phyloP scores from a whole-genome alignment of 2,888 invertebrate species.

The Corbicula japonica region DNA sequence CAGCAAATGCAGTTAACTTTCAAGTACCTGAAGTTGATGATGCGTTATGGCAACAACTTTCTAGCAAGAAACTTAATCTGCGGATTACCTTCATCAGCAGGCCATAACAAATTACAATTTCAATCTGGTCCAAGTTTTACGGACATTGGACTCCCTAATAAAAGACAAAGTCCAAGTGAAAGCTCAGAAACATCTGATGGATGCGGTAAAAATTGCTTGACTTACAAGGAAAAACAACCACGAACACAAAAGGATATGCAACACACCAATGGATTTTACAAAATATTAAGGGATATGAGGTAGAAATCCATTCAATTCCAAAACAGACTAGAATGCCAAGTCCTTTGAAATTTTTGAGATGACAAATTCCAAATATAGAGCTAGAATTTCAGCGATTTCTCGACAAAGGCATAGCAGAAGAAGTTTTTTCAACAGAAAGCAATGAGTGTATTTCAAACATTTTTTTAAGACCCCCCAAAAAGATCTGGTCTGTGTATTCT shows the following conservation, averaged over 20 bases:
- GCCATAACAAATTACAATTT: not conserved
- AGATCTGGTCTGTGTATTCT: constrained; percentile 17
- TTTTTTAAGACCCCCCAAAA: constrained; percentile 27
- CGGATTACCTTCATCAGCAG: constrained; percentile 6
- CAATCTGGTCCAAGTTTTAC: not conserved
- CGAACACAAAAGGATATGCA: constrained; percentile 27
- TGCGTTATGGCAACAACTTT: not conserved
- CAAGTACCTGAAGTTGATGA: constrained; percentile 14
- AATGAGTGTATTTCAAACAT: constrained; percentile 45
- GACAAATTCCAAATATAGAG: constrained; percentile 27
- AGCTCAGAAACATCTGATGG: constrained; percentile 1
- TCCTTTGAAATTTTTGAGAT: constrained; percentile 22
- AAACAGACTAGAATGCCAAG: constrained; percentile 27
- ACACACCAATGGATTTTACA: constrained; percentile 35
- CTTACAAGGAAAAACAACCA: constrained; percentile 6
- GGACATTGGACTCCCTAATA: constrained; percentile 3
- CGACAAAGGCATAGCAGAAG: constrained; percentile 28
- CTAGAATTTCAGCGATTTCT: constrained; percentile 36
- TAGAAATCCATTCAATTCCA: constrained; percentile 36
- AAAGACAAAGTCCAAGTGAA: not conserved
- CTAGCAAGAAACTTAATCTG: constrained; percentile 2
- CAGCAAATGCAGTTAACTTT: not conserved
- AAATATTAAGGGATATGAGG: constrained; percentile 34
- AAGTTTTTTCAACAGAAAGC: not conserved
- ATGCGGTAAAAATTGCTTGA: constrained; percentile 38